Base-by-base conservation (phyloP, 2,797 vertebrate genomes). In the Macrochelys suwanniensis region DNA sequence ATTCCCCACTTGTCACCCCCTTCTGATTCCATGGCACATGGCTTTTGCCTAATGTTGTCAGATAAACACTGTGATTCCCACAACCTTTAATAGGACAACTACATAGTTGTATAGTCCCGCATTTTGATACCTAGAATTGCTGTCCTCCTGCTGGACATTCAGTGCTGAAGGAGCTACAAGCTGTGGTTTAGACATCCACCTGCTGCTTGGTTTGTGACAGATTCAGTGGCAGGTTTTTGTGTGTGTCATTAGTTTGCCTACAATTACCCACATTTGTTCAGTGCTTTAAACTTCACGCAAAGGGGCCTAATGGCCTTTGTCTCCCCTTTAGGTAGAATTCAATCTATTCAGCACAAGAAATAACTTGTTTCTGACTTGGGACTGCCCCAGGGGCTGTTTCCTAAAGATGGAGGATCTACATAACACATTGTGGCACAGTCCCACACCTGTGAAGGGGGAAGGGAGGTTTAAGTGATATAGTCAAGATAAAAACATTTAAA, bases 401-500 rank as follows among this genome's bases (percentile, higher is more conserved):
- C 94, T 87, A 10, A 94, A 95, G 97, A 95, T 95, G 90, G 89
- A 96, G 65, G 94, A 97, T 96, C 94, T 96, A 76, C 94, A 97
- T 93, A 97, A 89, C 94, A 91, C 5, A 95, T 97, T 89, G 95
- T 95, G 92, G 85, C 96, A 93, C 96, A 97, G 17, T 97, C 96
- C 96, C 97, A 94, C 96, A 96, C 96, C 95, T 97, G 96, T 96
- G 96, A 96, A 96, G 95, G 96, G 96, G 97, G 96, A 97, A 97
- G 95, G 96, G 79, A 97, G 95, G 95, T 97, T 97, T 96, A 97
- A 97, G 97, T 96, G 96, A 1, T 56, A 84, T 85, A 88, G 96
- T 94, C 96, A 96, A 94, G 96, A 97, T 97, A 97, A 96, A 97
- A 96, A 94, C 93, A 91, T 97, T 95, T 97, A 97, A 97, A 97